Conservation (phyloP, 1,140 invertebrate species). For the Steinernema feltiae region DNA sequence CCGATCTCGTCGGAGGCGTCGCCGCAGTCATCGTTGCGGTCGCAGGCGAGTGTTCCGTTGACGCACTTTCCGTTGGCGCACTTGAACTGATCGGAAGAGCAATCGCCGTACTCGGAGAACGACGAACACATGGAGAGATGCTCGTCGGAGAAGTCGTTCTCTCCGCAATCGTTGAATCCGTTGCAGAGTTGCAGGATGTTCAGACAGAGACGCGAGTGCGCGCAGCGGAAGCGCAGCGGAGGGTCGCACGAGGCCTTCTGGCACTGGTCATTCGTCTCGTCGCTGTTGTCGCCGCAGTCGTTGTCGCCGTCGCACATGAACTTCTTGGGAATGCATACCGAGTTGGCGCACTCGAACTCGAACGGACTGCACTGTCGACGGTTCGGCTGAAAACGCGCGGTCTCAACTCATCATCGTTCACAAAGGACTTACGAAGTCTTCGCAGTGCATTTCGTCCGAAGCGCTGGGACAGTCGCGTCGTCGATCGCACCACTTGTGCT, state of each 20-base stretch:
- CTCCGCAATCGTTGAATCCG: no score
- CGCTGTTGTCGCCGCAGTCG: slow-evolving; percentile 72
- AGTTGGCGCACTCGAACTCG: no score
- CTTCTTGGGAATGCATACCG: no score
- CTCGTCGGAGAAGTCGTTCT: no score
- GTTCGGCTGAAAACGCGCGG: slow-evolving; percentile 53
- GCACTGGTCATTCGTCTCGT: slow-evolving; percentile 84
- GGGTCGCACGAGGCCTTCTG: slow-evolving; percentile 77
- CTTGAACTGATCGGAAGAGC: slow-evolving; percentile 61
- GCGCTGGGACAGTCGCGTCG: slow-evolving; percentile 82
- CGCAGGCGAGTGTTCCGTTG: slow-evolving; percentile 86
- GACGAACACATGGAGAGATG: not conserved
- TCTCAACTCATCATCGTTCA: slow-evolving; percentile 49
- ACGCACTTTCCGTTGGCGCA: slow-evolving; percentile 76
- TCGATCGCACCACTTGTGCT: slow-evolving; percentile 79
- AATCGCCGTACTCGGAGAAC: slow-evolving; percentile 58
- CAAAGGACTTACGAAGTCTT: slow-evolving; percentile 46
- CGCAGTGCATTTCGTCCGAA: slow-evolving; percentile 47
- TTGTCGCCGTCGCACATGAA: slow-evolving; percentile 84
- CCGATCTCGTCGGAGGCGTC: slow-evolving; percentile 84
- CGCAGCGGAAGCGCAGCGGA: no score
- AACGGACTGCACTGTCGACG: slow-evolving; percentile 77
- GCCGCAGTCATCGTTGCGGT: slow-evolving; percentile 88
- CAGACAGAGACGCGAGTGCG: no score
- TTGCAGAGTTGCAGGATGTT: no score